phyloP scores from a whole-genome alignment of 1,140 invertebrate genomes.

The Plodia interpunctella region DNA sequence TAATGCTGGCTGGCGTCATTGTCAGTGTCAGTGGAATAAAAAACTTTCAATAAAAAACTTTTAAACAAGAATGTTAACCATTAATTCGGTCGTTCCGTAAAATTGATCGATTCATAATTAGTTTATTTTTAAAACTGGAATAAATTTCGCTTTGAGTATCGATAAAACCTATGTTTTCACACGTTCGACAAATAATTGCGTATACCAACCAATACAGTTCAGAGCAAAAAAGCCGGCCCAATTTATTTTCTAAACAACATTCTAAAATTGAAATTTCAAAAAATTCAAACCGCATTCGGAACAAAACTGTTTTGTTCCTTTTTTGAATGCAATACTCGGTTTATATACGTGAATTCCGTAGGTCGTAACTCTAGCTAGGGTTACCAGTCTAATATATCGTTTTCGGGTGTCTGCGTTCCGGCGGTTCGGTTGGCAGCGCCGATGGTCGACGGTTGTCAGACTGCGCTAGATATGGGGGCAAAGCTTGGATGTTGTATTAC shows the following conservation, averaged over 20 bases:
- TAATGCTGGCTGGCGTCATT: too few species aligned
- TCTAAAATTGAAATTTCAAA: constrained; percentile 1
- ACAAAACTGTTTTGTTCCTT: constrained; percentile 4
- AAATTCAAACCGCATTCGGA: neutral
- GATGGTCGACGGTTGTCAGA: constrained; percentile 3
- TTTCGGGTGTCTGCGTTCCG: constrained; percentile 5
- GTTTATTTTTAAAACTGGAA: too few species aligned
- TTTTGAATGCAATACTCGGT: neutral
- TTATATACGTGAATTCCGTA: neutral
- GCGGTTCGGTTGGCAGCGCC: constrained; percentile 2
- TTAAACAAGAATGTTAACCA: too few species aligned
- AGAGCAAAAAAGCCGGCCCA: neutral
- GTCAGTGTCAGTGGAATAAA: too few species aligned
- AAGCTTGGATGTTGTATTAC: neutral
- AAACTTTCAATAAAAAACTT: too few species aligned
- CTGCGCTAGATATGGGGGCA: neutral
- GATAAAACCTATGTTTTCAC: too few species aligned
- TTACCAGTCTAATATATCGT: constrained; percentile 4
- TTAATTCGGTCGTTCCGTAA: too few species aligned
- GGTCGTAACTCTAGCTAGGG: neutral
- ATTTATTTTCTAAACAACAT: neutral
- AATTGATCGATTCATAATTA: too few species aligned
- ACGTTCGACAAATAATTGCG: neutral
- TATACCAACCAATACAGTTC: neutral
- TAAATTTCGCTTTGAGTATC: neutral